phyloP scores from a whole-genome alignment of 2,113 vertebrate species.

The Clarias magur region DNA sequence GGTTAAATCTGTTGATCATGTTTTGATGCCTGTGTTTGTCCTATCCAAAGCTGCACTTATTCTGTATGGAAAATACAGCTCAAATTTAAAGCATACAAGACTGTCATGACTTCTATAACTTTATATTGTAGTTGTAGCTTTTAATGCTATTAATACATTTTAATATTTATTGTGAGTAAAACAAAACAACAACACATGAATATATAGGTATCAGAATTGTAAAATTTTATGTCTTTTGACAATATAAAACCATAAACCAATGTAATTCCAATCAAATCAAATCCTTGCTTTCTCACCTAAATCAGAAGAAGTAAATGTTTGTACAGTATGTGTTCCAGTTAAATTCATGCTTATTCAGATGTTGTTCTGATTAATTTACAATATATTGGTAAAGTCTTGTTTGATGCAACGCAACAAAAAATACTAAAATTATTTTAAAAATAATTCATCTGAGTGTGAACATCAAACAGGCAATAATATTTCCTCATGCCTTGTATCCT shows the following conservation, averaged over 20 bases:
- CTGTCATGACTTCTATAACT: background rate
- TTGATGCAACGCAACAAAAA: background rate
- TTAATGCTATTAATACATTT: too few relatives aligned
- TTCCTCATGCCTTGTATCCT: slow-evolving; percentile 17
- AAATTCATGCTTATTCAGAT: background rate
- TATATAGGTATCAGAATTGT: background rate
- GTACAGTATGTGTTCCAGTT: background rate
- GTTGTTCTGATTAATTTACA: background rate
- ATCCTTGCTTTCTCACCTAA: background rate
- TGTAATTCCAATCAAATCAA: background rate
- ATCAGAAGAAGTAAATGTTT: background rate
- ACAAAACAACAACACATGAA: too few relatives aligned
- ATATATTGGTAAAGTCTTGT: background rate
- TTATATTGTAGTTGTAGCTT: background rate
- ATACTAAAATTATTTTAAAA: background rate
- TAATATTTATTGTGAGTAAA: too few relatives aligned
- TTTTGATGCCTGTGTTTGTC: background rate
- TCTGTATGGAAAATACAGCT: background rate
- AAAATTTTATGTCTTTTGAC: background rate
- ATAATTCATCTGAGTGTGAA: too few relatives aligned
- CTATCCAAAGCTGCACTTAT: background rate
- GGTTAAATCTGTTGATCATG: background rate
- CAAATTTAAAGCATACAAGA: background rate
- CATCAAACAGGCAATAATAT: too few relatives aligned
- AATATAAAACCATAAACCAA: background rate